Evolutionary conservation across 2,797 vertebrate genomes (phyloP).

Genomic region (Alfaro cultratus): DNA sequence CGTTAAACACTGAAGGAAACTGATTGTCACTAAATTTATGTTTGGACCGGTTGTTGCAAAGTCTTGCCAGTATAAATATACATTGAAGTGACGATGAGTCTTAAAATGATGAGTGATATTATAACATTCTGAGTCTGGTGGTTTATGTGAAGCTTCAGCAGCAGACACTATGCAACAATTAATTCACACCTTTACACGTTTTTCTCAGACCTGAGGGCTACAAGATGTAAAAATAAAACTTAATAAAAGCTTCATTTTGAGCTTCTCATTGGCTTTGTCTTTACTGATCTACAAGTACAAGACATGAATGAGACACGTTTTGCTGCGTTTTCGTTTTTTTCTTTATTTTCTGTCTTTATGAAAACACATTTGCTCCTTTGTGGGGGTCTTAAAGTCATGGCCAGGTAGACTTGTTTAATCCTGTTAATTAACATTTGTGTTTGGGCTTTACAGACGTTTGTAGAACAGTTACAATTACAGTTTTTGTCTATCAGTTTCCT

Average conservation of each 20-base stretch:
- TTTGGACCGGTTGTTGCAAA: constrained; percentile 31
- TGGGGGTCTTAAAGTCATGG: not conserved
- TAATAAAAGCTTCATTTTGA: constrained; percentile 40
- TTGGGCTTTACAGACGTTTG: not conserved
- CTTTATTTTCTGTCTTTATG: not conserved
- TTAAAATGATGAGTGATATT: constrained; percentile 7
- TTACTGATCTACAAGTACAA: not conserved
- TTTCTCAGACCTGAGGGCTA: not conserved
- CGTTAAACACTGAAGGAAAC: constrained; percentile 51
- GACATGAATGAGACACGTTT: not conserved
- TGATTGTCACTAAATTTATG: constrained; percentile 49
- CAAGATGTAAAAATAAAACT: constrained; percentile 17
- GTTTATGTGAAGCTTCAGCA: constrained; percentile 13
- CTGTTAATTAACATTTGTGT: not conserved
- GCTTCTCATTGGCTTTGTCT: not conserved
- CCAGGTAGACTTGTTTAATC: not conserved
- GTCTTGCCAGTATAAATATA: constrained; percentile 33
- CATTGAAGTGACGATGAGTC: constrained; percentile 16
- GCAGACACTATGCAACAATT: constrained; percentile 5
- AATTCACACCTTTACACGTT: not conserved
- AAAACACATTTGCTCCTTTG: not conserved
- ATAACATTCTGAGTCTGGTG: constrained; percentile 17
- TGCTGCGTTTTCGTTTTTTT: not conserved
- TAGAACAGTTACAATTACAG: not conserved
- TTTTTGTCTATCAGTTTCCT: not conserved